Conservation (phyloP, 1,140 invertebrate species). For the Ylistrum balloti region DNA sequence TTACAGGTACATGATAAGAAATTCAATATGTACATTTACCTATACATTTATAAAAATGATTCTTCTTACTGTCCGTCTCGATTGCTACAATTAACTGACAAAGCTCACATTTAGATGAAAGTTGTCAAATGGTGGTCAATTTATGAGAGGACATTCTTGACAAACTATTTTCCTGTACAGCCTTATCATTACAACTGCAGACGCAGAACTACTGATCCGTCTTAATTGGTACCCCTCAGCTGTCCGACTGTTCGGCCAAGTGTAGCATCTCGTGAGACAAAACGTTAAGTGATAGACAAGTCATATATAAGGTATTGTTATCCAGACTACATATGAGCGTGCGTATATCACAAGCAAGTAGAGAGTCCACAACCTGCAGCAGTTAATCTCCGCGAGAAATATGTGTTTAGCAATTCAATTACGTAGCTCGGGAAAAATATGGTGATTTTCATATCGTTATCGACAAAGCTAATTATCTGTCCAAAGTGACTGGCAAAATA, state of each 20-base stretch:
- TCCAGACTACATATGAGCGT: background rate
- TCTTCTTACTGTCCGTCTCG: too few relatives aligned
- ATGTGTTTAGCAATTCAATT: slow-evolving; percentile 9
- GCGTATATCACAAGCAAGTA: background rate
- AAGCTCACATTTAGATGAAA: too few relatives aligned
- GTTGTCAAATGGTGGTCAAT: too few relatives aligned
- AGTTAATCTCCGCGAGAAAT: background rate
- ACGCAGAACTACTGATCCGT: background rate
- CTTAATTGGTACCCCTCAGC: background rate
- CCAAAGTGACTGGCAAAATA: background rate
- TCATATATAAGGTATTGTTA: background rate
- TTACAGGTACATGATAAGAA: too few relatives aligned
- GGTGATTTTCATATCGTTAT: background rate
- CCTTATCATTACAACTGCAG: background rate
- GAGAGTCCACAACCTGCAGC: background rate
- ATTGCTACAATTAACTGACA: too few relatives aligned
- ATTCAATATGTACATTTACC: too few relatives aligned
- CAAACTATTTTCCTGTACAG: background rate
- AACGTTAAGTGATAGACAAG: background rate
- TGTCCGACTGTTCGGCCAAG: background rate
- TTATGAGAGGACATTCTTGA: too few relatives aligned
- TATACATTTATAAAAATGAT: too few relatives aligned
- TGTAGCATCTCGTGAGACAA: background rate
- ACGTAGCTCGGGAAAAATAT: background rate
- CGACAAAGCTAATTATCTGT: background rate